These are phyloP conservation scores for Drosophila auraria DNA, from an alignment of 1,140 invertebrate species.

Conservation along the genomic window DNA sequence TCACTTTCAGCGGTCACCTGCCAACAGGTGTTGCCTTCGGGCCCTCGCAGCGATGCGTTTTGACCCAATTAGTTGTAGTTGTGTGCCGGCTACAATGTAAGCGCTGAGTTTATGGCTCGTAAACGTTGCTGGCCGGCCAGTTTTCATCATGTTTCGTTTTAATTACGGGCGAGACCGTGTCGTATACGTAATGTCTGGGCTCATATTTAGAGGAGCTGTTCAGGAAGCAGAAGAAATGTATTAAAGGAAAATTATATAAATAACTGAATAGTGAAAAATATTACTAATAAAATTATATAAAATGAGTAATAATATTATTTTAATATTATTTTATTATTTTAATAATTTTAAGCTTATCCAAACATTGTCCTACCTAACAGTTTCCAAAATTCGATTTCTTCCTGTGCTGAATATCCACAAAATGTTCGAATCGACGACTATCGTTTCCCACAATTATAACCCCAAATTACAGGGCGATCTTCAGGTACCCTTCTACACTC, in stretches of 20 bases:
- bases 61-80: slow-evolving; percentile 74
- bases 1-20: slow-evolving; percentile 63
- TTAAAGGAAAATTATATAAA: neutral
- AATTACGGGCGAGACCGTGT: slow-evolving; percentile 36
- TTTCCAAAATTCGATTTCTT: neutral
- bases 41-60: slow-evolving; percentile 23
- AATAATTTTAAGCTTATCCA: too few relatives aligned
- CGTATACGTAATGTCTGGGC: slow-evolving; percentile 59
- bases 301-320: too few relatives aligned
- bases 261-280: too few relatives aligned
- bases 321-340: too few relatives aligned
- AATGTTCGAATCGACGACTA: slow-evolving; percentile 12
- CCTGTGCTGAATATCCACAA: neutral
- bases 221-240: neutral
- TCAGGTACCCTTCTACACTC: slow-evolving; percentile 36
- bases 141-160: slow-evolving; percentile 65
- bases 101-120: slow-evolving; percentile 69
- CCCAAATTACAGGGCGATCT: slow-evolving; percentile 18
- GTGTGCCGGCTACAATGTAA: slow-evolving; percentile 62
- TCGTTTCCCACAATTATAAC: slow-evolving; percentile 31
- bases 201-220: neutral
- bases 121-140: slow-evolving; percentile 57
- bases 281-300: too few relatives aligned
- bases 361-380: neutral
- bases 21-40: slow-evolving; percentile 59